Conservation (phyloP, 2,797 vertebrate genomes). For the Gephyroberyx darwinii region DNA sequence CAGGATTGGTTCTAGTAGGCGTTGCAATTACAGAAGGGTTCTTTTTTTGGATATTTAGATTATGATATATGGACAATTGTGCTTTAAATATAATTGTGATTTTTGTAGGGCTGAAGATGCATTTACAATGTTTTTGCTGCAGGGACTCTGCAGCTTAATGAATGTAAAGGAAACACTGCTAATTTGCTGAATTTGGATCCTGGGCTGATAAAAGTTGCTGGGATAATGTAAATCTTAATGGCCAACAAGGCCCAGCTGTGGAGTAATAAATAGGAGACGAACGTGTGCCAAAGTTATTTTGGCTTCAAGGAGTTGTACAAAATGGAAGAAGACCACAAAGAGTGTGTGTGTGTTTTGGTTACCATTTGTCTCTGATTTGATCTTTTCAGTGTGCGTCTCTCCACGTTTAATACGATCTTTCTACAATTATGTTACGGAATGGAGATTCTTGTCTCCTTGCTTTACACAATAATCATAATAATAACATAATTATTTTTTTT, state of each 20-base stretch:
- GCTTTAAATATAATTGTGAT: no score
- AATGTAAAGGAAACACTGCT: constrained; percentile 16
- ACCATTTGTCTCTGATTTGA: not conserved
- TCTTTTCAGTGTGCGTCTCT: not conserved
- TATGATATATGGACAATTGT: constrained; percentile 1
- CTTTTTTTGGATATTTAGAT: constrained; percentile 2
- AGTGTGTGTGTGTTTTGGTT: not conserved
- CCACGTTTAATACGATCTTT: no score
- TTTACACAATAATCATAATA: no score
- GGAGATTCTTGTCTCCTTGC: no score
- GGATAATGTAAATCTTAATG: constrained; percentile 5
- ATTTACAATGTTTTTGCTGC: not conserved
- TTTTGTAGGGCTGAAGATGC: constrained; percentile 9
- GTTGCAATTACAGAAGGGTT: constrained; percentile 1
- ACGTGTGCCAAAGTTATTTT: not conserved
- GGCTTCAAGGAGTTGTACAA: not conserved
- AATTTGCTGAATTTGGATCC: constrained; percentile 33
- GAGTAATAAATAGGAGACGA: not conserved
- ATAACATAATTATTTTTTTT: no score
- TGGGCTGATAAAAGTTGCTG: not conserved
- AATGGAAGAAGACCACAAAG: not conserved
- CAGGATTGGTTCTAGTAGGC: constrained; percentile 14
- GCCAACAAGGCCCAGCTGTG: constrained; percentile 22
- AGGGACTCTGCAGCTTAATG: constrained; percentile 11
- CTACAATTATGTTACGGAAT: no score